These are phyloP conservation scores for Caenorhabditis remanei DNA, from an alignment of 1,140 invertebrate genomes.

Conservation along the genomic window DNA sequence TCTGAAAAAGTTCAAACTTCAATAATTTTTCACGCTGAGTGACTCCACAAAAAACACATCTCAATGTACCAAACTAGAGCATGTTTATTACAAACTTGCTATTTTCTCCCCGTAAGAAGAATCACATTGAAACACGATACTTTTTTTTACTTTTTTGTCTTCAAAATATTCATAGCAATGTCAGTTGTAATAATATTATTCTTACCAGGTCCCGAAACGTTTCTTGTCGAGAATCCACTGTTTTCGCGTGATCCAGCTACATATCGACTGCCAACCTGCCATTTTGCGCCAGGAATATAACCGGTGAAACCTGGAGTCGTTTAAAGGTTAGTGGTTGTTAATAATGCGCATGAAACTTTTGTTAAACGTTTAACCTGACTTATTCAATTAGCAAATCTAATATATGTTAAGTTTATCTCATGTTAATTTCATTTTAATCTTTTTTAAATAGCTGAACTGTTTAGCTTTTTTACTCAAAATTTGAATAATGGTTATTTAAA, in stretches of 20 bases:
- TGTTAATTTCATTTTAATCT: too few relatives aligned
- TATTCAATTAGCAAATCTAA: too few relatives aligned
- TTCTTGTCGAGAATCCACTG: slow-evolving; percentile 8
- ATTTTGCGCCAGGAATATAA: slow-evolving; percentile 58
- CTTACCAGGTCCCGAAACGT: slow-evolving; percentile 17
- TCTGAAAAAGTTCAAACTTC: slow-evolving; percentile 6
- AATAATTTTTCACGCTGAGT: neutral
- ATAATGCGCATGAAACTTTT: neutral
- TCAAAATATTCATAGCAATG: neutral
- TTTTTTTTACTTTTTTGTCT: neutral
- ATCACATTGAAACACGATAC: slow-evolving; percentile 25
- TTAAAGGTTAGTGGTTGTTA: neutral
- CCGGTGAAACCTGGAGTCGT: slow-evolving; percentile 53
- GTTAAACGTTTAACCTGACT: too few relatives aligned
- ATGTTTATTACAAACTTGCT: too few relatives aligned
- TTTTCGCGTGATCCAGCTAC: slow-evolving; percentile 31
- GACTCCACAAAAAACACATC: neutral
- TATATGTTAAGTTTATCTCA: too few relatives aligned
- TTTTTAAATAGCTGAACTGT: too few relatives aligned
- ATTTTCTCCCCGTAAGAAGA: neutral
- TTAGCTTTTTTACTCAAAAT: too few relatives aligned
- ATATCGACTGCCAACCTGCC: slow-evolving; percentile 53
- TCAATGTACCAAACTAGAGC: neutral
- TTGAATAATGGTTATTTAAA: too few relatives aligned
- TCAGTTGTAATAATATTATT: neutral